These are phyloP conservation scores for Rissa tridactyla DNA, from an alignment of 2,113 vertebrate genomes.

Conservation along the genomic window DNA sequence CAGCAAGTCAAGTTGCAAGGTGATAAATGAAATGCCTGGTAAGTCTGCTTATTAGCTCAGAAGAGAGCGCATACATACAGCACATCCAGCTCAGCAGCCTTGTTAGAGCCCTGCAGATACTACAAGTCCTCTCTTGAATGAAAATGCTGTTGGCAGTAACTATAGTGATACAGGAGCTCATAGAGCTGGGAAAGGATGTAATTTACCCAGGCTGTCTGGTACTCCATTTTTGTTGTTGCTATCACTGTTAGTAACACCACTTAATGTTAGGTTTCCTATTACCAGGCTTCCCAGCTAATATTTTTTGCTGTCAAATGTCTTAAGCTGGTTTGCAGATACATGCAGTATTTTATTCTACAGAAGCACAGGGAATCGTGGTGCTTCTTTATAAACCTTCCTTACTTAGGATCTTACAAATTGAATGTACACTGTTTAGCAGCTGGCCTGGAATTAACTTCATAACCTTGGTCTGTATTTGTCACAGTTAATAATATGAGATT, in stretches of 20 bases:
- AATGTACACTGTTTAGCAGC: not conserved
- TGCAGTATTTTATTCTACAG: not conserved
- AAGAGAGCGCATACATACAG: not conserved
- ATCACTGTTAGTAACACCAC: not conserved
- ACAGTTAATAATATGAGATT: not conserved
- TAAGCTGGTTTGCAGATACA: not conserved
- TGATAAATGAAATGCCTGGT: not conserved
- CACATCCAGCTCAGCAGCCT: not conserved
- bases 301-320: not conserved
- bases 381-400: not conserved
- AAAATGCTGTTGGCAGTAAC: not conserved
- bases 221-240: not conserved
- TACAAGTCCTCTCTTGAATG: not conserved
- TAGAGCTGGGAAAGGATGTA: not conserved
- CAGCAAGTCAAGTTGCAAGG: not conserved
- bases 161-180: not conserved
- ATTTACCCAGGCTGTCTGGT: not conserved
- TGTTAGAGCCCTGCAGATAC: not conserved
- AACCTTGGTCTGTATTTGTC: not conserved
- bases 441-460: not conserved
- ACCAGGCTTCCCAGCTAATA: not conserved
- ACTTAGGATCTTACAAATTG: not conserved
- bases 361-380: not conserved
- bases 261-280: conserved; percentile 21
- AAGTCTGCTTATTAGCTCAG: not conserved